Base-by-base conservation (phyloP, 2,113 vertebrate species). In the Phaethon lepturus region DNA sequence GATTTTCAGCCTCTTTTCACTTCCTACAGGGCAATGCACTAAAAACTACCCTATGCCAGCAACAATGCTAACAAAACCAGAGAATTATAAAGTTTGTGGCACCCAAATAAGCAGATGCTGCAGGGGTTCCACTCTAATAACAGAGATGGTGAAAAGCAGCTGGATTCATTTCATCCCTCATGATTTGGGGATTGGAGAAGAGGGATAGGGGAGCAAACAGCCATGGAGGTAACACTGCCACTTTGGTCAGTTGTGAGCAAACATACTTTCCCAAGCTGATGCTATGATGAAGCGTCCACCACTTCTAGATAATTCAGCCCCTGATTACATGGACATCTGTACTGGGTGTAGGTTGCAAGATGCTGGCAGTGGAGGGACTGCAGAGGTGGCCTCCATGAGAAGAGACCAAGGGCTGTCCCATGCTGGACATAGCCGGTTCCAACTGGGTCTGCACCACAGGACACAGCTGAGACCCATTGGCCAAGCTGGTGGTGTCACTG, bases 11-110 rank as follows among this genome's bases (percentile, higher is more conserved):
- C 38, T 88, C 66, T 55, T 58, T 58, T 86, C 42, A 50, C 20
- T 63, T 82, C 24, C 24, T 31, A 55, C 13, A 55, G 4, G 17
- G 38, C 22, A 90, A 50, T 0, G 0, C 3, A 6, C 42, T 73
- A 38, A 64, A 68, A 68, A 15, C 6, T 67, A 49, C 38, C 17
- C 88, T 63, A 71, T 38, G 31, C 59, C 62, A 20, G 50, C 63
- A 68, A 50, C 24, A 64, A 13, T 19, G 44, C 6, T 23, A 73
- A 49, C 17, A 68, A 68, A 62, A 72, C 4, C 4, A 66, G 33
- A 62, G 23, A 49, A 49, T 33, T 62, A 17, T 16, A 75, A 66
- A 62, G 12, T 33, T 5, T 18, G 20, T 20, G n/a, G n/a, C 31
- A 78, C 24, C 3, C 45, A 78, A 84, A 89, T 10, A 35, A 85